These are phyloP conservation scores for Meiosimyza decipiens DNA, from an alignment of 2,888 invertebrate species.

Conservation along the genomic window DNA sequence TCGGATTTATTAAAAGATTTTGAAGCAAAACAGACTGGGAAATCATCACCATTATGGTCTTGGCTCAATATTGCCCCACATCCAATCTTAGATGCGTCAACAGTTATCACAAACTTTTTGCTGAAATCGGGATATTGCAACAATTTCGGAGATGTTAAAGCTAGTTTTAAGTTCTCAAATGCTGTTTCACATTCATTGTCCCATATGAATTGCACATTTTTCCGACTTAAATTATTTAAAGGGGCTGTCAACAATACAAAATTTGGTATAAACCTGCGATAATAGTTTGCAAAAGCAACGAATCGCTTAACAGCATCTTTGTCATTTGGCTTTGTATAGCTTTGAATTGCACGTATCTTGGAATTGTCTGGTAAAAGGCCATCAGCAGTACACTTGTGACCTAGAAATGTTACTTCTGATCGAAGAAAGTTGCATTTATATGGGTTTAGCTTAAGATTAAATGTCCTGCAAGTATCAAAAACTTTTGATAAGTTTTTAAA, in stretches of 20 bases:
- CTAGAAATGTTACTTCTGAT: constrained; percentile 42
- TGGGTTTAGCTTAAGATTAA: constrained; percentile 41
- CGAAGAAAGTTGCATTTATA: constrained; percentile 44
- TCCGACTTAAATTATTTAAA: constrained; percentile 35
- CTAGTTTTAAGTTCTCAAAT: constrained; percentile 34
- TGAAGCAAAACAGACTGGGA: constrained; percentile 13
- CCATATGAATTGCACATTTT: constrained; percentile 34
- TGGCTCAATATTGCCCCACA: constrained; percentile 26
- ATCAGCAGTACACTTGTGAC: constrained; percentile 38
- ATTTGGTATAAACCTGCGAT: not conserved
- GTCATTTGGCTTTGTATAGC: constrained; percentile 31
- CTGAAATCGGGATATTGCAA: constrained; percentile 28
- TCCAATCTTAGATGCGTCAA: constrained; percentile 40
- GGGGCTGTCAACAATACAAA: not conserved
- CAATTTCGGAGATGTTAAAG: constrained; percentile 11
- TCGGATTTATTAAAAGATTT: constrained; percentile 11
- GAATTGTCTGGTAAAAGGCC: constrained; percentile 34
- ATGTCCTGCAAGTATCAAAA: constrained; percentile 30
- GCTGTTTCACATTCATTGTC: constrained; percentile 33
- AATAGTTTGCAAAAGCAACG: constrained; percentile 31
- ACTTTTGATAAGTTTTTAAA: constrained; percentile 32
- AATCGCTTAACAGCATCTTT: constrained; percentile 29
- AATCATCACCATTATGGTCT: constrained; percentile 1
- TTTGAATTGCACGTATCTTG: constrained; percentile 29
- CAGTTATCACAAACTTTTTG: constrained; percentile 36